A percentile compares a stretch with the other conserved stretches of the same genome.
These are phyloP conservation scores for Chloebia gouldiae DNA, from an alignment of 2,113 vertebrate genomes.

Conservation along the genomic window DNA sequence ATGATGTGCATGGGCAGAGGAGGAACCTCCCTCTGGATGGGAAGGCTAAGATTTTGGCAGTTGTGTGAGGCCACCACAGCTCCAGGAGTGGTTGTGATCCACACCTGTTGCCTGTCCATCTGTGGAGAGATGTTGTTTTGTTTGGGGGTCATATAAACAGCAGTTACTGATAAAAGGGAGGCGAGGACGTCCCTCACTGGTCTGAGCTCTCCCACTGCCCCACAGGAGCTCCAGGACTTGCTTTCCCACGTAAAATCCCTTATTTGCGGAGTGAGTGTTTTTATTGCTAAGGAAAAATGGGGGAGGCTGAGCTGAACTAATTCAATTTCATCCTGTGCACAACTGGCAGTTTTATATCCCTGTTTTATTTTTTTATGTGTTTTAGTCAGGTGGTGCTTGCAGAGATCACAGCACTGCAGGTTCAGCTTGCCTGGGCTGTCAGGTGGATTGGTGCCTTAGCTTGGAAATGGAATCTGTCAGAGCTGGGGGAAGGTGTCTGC, in stretches of 20 bases:
- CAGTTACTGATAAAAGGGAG: rapidly evolving
- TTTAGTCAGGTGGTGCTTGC: not conserved
- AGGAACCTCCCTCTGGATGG: not conserved
- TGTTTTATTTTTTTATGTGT: not conserved
- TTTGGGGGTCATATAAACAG: not conserved
- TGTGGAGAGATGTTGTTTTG: not conserved
- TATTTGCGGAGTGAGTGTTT: not conserved
- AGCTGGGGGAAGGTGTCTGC: too few relatives aligned
- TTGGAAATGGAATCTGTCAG: too few relatives aligned
- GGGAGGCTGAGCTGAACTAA: not conserved
- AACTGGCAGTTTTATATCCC: not conserved
- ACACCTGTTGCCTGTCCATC: not conserved
- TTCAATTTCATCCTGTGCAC: not conserved
- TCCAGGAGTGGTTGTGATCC: not conserved
- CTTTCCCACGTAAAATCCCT: not conserved
- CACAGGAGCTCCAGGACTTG: not conserved
- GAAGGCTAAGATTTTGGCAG: not conserved
- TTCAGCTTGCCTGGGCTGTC: not conserved
- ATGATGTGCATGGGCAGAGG: not conserved
- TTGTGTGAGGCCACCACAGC: not conserved
- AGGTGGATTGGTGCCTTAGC: too few relatives aligned
- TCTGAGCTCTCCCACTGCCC: not conserved
- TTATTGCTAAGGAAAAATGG: not conserved
- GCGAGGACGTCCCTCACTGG: too few relatives aligned
- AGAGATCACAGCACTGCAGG: rapidly evolving